phyloP scores from a whole-genome alignment of 2,113 vertebrate genomes.

The Eolophus roseicapilla region DNA sequence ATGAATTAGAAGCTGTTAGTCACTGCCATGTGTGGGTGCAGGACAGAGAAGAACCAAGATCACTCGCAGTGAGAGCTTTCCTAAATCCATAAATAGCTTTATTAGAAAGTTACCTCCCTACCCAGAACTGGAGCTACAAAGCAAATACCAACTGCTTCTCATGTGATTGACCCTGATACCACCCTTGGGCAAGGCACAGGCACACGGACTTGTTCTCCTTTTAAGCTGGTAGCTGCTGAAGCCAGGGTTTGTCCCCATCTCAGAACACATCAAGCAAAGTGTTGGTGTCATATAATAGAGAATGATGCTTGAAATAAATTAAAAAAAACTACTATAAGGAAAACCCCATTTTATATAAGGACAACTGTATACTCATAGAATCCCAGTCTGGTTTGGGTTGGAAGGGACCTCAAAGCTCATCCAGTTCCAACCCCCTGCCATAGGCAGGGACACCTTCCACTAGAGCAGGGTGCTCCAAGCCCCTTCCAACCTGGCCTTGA shows the following conservation, averaged over 20 bases:
- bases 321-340: background rate
- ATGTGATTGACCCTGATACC: background rate
- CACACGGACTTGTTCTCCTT: background rate
- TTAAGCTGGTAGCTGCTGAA: background rate
- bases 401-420: background rate
- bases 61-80: background rate
- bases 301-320: background rate
- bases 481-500: background rate
- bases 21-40: background rate
- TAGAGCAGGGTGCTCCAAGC: background rate
- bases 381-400: background rate
- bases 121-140: fast-evolving
- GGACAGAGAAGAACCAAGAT: background rate
- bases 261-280: background rate
- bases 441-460: background rate
- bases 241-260: background rate
- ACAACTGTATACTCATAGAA: background rate
- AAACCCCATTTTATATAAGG: fast-evolving
- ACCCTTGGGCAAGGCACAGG: background rate
- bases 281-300: background rate
- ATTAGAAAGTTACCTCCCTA: background rate
- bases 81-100: background rate
- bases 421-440: background rate
- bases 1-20: background rate
- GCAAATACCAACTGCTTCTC: background rate